Evolutionary conservation across 2,888 invertebrate genomes (phyloP).

Genomic region (Dryococelus australis): DNA sequence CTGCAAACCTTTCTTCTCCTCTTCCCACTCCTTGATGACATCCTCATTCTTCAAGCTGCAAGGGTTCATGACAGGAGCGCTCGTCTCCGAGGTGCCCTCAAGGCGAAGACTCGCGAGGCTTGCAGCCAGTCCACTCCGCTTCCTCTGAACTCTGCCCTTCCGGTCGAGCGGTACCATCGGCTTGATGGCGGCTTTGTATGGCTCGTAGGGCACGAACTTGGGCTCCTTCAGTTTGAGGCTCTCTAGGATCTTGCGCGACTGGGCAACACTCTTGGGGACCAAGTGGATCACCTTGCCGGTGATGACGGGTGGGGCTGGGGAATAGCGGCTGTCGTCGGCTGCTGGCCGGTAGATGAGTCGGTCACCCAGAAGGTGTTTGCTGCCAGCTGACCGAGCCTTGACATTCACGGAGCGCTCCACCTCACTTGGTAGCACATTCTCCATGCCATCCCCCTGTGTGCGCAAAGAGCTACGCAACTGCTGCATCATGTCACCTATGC

Average conservation of each 20-base stretch:
- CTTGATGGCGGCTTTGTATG: slow-evolving; percentile 84
- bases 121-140: background rate
- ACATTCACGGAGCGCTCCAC: slow-evolving; percentile 49
- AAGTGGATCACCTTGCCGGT: slow-evolving; percentile 68
- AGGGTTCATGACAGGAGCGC: background rate
- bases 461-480: slow-evolving; percentile 54
- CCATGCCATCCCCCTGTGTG: slow-evolving; percentile 83
- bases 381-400: background rate
- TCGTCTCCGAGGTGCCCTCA: background rate
- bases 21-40: slow-evolving; percentile 55
- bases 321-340: slow-evolving; percentile 55
- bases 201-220: slow-evolving; percentile 88
- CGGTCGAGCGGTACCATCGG: slow-evolving; percentile 68
- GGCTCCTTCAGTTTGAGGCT: slow-evolving; percentile 65
- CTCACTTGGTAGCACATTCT: slow-evolving; percentile 57
- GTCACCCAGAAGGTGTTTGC: slow-evolving; percentile 38
- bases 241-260: slow-evolving; percentile 60
- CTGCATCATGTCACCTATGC: slow-evolving; percentile 35
- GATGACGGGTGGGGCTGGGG: slow-evolving; percentile 58
- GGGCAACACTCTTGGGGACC: slow-evolving; percentile 68
- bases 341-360: slow-evolving; percentile 57
- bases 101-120: background rate
- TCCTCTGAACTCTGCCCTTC: slow-evolving; percentile 51
- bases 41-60: background rate
- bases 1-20: slow-evolving; percentile 64